Evolutionary conservation across 1,140 invertebrate species (phyloP).

Genomic region (Drosophila dunni): DNA sequence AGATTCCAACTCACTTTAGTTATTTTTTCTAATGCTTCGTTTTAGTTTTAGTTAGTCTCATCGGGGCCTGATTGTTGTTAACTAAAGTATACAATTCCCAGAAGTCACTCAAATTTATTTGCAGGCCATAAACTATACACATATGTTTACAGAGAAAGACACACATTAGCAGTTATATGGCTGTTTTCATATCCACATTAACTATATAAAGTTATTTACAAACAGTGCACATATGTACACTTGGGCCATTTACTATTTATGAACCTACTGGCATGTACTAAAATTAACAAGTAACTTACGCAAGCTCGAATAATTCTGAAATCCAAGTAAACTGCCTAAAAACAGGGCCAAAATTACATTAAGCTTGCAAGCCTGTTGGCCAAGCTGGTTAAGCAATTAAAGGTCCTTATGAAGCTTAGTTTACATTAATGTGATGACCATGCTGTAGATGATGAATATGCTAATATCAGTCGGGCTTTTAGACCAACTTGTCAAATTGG

Average conservation of each 20-base stretch:
- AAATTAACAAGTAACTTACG: conserved; percentile 66
- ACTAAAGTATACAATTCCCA: conserved; percentile 63
- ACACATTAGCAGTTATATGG: neutral
- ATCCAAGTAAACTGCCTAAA: conserved; percentile 59
- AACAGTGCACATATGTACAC: conserved; percentile 57
- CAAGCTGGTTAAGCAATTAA: conserved; percentile 68
- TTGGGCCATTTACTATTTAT: conserved; percentile 79
- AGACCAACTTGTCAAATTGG: too few relatives aligned
- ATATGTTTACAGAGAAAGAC: conserved; percentile 41
- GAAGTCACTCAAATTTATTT: conserved; percentile 65
- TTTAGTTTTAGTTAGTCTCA: too few relatives aligned
- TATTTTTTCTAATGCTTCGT: too few relatives aligned
- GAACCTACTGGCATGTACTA: conserved; percentile 69
- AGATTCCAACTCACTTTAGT: too few relatives aligned
- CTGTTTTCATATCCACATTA: conserved; percentile 7
- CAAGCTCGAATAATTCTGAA: conserved; percentile 68
- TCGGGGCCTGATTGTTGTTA: conserved; percentile 15
- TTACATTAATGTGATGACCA: conserved; percentile 13
- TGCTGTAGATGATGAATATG: too few relatives aligned
- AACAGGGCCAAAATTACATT: conserved; percentile 48
- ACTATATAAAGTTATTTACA: conserved; percentile 24
- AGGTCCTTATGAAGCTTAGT: conserved; percentile 67
- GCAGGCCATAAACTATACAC: conserved; percentile 67
- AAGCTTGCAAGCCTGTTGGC: conserved; percentile 58
- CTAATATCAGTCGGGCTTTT: too few relatives aligned